phyloP scores from a whole-genome alignment of 2,113 vertebrate species.

The Vanacampus margaritifer region DNA sequence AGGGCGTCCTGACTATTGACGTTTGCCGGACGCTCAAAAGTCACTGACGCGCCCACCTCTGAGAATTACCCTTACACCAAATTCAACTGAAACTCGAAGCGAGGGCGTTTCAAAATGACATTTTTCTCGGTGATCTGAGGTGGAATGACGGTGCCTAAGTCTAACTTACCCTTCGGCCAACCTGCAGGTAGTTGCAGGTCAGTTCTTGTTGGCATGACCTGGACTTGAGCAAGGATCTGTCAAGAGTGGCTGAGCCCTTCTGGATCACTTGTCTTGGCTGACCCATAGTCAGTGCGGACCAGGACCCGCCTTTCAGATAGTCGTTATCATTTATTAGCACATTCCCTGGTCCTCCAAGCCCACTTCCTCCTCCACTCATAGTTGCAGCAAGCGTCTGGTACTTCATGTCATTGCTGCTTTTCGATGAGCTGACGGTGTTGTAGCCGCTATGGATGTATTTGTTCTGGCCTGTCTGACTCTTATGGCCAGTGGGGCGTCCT shows the following conservation, averaged over 20 bases:
- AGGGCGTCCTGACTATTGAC: too few species aligned
- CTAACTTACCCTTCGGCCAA: conserved; percentile 75
- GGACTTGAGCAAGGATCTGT: conserved; percentile 93
- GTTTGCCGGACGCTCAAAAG: too few species aligned
- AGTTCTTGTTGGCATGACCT: conserved; percentile 96
- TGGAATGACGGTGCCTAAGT: too few species aligned
- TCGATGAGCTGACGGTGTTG: conserved; percentile 92
- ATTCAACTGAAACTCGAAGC: too few species aligned
- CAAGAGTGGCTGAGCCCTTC: conserved; percentile 92
- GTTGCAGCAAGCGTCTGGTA: conserved; percentile 69
- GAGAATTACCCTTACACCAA: too few species aligned
- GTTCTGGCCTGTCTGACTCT: conserved; percentile 73
- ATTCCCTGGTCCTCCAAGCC: conserved; percentile 30
- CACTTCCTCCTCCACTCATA: conserved; percentile 41
- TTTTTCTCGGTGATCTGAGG: too few species aligned
- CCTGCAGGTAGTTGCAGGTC: conserved; percentile 93
- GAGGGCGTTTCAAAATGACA: too few species aligned
- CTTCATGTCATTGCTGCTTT: conserved; percentile 85
- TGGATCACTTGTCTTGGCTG: conserved; percentile 89
- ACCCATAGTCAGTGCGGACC: conserved; percentile 94
- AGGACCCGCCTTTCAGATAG: conserved; percentile 91
- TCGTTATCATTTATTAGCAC: conserved; percentile 75
- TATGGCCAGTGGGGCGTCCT: conserved; percentile 72
- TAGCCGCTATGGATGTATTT: conserved; percentile 93
- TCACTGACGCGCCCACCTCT: too few species aligned